Percentiles rank a stretch among this genome's conserved stretches.
These are phyloP conservation scores for Papilio gigon DNA, from an alignment of 2,888 invertebrate genomes.

Conservation along the genomic window DNA sequence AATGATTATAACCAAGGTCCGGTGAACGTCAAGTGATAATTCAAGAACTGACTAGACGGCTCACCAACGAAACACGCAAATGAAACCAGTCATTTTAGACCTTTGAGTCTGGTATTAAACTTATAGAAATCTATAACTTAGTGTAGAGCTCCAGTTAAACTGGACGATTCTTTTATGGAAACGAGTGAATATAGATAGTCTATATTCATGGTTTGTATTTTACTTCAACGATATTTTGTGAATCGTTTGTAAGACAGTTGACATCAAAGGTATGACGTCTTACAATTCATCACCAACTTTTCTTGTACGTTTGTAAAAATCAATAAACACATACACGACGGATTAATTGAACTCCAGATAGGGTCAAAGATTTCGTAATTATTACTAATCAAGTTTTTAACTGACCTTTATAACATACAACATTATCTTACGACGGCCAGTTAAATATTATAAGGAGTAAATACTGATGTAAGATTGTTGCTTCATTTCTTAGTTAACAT, in stretches of 20 bases:
- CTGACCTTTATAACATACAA: conserved; percentile 15
- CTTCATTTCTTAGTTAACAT: conserved; percentile 25
- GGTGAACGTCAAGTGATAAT: conserved; percentile 28
- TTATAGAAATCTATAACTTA: not conserved
- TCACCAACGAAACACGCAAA: conserved; percentile 4
- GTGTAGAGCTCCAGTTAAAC: not conserved
- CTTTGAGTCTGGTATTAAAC: not conserved
- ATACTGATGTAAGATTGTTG: conserved; percentile 33
- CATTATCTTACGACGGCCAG: conserved; percentile 15
- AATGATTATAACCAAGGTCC: conserved; percentile 29
- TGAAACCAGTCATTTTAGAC: not conserved
- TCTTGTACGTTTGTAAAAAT: too few species aligned
- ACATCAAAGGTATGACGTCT: not conserved
- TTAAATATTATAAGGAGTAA: conserved; percentile 30
- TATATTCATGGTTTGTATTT: conserved; percentile 6
- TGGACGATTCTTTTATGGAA: conserved; percentile 23
- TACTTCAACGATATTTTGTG: not conserved
- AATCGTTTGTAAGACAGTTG: not conserved
- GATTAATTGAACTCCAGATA: conserved; percentile 15
- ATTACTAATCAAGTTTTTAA: conserved; percentile 23
- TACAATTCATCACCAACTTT: too few species aligned
- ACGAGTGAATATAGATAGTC: conserved; percentile 24
- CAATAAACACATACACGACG: too few species aligned
- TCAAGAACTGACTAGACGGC: conserved; percentile 31
- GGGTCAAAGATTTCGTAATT: conserved; percentile 12